phyloP scores from a whole-genome alignment of 2,797 vertebrate species.

The Vireo griseus region DNA sequence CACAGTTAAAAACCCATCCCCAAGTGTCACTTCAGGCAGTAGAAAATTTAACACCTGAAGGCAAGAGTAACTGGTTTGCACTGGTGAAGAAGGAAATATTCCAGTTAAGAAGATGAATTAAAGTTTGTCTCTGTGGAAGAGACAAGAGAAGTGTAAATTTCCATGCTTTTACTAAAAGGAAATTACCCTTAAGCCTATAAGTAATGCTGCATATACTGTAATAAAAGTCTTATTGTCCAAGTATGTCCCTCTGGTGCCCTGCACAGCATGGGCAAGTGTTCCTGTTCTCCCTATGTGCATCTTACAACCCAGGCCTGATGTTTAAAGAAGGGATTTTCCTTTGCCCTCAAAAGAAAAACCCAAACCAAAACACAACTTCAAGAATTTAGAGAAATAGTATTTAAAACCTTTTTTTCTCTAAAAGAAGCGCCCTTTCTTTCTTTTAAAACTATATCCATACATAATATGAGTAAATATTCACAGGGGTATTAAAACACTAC shows the following conservation, averaged over 20 bases:
- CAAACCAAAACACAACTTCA: neutral
- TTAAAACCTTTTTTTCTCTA: accelerated
- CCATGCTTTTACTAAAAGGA: neutral
- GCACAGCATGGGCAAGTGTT: accelerated
- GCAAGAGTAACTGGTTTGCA: neutral
- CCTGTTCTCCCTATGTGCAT: neutral
- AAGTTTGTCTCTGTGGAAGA: neutral
- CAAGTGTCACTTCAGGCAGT: neutral
- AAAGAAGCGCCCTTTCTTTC: neutral
- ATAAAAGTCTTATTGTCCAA: neutral
- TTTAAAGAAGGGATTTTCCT: neutral
- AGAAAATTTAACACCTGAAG: neutral
- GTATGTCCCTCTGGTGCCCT: neutral
- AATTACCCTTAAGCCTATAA: neutral
- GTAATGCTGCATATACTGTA: accelerated
- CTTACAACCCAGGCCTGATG: neutral
- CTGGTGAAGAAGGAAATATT: neutral
- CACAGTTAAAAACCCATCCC: neutral
- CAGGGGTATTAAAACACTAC: neutral
- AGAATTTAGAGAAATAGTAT: neutral
- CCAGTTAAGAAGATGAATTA: neutral
- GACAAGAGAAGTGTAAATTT: neutral
- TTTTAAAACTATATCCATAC: neutral
- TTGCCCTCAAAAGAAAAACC: neutral
- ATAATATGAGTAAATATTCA: neutral